Evolutionary conservation across 2,113 vertebrate species (phyloP).

Genomic region (Rhea americana): DNA sequence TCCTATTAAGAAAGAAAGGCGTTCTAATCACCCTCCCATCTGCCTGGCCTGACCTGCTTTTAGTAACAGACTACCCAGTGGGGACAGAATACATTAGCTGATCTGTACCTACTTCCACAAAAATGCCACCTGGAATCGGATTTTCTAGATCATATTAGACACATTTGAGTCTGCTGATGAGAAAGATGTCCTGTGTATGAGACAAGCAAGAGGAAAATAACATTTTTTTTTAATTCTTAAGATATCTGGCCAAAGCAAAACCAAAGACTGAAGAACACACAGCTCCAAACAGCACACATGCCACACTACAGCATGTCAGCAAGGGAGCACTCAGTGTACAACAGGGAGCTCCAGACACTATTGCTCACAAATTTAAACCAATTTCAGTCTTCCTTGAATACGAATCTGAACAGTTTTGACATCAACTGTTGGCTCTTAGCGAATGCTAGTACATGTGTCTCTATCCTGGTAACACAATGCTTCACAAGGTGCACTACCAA

Average conservation of each 20-base stretch:
- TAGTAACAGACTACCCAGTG: neutral
- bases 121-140: neutral
- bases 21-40: neutral
- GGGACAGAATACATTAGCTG: neutral
- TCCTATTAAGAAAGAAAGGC: slow-evolving; percentile 32
- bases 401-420: fast-evolving
- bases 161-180: neutral
- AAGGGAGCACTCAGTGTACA: fast-evolving
- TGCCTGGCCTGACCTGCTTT: neutral
- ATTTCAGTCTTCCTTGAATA: neutral
- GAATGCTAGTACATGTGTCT: fast-evolving
- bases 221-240: neutral
- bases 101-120: neutral
- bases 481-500: neutral
- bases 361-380: neutral
- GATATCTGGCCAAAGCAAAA: fast-evolving
- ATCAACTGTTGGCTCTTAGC: neutral
- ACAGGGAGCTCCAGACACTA: neutral
- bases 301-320: fast-evolving
- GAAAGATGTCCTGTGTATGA: neutral
- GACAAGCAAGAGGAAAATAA: neutral
- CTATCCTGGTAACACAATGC: fast-evolving
- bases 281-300: fast-evolving
- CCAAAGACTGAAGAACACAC: fast-evolving
- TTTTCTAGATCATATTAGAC: neutral